Conservation (phyloP, 2,113 vertebrate genomes). For the Melanostigma gelatinosum region DNA sequence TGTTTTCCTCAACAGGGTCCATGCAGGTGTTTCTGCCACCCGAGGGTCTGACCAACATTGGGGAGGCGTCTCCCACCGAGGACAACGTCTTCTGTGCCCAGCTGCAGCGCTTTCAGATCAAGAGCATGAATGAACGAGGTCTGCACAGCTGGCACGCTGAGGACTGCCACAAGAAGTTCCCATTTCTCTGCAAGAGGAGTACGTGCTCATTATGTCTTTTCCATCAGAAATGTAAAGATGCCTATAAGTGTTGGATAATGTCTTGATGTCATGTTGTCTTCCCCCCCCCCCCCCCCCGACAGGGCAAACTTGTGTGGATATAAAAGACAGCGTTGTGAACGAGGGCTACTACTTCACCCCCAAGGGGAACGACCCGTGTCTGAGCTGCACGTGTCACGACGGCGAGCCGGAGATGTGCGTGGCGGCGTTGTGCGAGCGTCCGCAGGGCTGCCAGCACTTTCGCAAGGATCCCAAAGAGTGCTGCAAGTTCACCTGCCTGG, state of each 20-base stretch:
- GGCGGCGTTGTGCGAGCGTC: constrained; percentile 94
- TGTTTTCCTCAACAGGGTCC: constrained; percentile 81
- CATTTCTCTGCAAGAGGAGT: constrained; percentile 98
- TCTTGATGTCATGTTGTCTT: neutral
- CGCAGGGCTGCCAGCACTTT: constrained; percentile 95
- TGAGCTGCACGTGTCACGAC: constrained; percentile 97
- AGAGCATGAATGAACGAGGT: constrained; percentile 89
- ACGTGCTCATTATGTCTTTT: constrained; percentile 59
- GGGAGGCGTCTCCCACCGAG: constrained; percentile 85
- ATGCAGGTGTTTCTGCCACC: constrained; percentile 95
- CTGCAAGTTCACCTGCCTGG: constrained; percentile 98
- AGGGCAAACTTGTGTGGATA: constrained; percentile 98
- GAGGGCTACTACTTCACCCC: constrained; percentile 99
- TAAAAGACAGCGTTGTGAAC: constrained; percentile 96
- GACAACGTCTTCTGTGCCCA: constrained; percentile 94
- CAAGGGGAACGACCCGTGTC: constrained; percentile 95
- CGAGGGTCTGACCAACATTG: constrained; percentile 84
- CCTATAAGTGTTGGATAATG: neutral
- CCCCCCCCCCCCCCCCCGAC: constrained; percentile 23
- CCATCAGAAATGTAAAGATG: neutral
- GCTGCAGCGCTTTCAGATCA: constrained; percentile 92
- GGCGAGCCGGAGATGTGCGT: constrained; percentile 98
- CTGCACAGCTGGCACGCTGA: constrained; percentile 97
- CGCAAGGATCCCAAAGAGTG: constrained; percentile 97
- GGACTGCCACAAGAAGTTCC: constrained; percentile 95